Conservation (phyloP, 1,140 invertebrate genomes). For the Meloidogyne floridensis region DNA sequence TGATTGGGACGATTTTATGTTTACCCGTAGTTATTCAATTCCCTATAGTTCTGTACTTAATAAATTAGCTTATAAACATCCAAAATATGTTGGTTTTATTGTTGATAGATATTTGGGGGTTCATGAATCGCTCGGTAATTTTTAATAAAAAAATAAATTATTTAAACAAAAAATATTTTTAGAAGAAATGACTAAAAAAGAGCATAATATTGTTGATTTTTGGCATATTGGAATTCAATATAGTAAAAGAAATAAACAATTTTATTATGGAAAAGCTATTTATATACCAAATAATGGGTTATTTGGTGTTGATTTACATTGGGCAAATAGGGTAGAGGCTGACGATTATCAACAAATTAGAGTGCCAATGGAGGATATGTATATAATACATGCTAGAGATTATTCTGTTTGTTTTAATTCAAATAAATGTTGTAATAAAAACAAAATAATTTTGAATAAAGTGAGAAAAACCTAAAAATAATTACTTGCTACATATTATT, state of each 20-base stretch:
- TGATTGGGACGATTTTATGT: constrained; percentile 43
- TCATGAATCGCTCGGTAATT: constrained; percentile 8
- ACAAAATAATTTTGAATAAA: too few species aligned
- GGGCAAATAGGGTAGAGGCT: not conserved
- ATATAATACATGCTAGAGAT: constrained; percentile 25
- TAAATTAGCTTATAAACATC: constrained; percentile 6
- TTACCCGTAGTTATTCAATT: constrained; percentile 25
- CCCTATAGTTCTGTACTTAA: constrained; percentile 7
- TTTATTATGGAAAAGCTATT: constrained; percentile 11
- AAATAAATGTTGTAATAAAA: not conserved
- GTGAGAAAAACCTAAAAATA: too few species aligned
- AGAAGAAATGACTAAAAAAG: constrained; percentile 27
- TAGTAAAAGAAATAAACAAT: constrained; percentile 13
- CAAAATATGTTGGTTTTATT: constrained; percentile 16
- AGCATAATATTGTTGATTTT: constrained; percentile 19
- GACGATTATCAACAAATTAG: constrained; percentile 1
- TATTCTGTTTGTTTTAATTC: constrained; percentile 7
- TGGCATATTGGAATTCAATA: constrained; percentile 18
- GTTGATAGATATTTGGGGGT: constrained; percentile 8
- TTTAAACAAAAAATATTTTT: not conserved
- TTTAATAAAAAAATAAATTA: not conserved
- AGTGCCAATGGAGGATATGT: constrained; percentile 14
- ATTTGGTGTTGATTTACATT: constrained; percentile 8
- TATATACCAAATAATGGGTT: constrained; percentile 13
- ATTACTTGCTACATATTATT: too few species aligned